Evolutionary conservation across 2,797 vertebrate genomes (phyloP).

Genomic region (Cossypha polioptera): DNA sequence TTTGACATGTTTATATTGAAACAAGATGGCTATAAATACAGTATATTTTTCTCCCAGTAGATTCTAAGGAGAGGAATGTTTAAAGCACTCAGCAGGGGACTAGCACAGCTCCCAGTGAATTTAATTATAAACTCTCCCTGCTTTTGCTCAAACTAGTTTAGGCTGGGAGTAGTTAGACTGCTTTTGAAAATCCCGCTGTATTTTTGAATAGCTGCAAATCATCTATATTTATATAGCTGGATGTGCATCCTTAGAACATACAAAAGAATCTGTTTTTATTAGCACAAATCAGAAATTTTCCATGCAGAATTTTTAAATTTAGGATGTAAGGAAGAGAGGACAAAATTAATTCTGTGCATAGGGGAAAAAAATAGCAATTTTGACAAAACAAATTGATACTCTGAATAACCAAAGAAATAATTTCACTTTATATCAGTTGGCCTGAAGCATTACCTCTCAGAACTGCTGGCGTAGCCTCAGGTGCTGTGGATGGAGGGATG

Average conservation of each 20-base stretch:
- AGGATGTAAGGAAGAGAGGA: background rate
- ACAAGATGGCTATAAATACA: conserved; percentile 62
- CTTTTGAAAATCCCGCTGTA: conserved; percentile 57
- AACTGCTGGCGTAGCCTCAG: background rate
- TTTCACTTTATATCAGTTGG: background rate
- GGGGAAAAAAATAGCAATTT: background rate
- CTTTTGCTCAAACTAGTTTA: conserved; percentile 27
- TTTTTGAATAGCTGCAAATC: conserved; percentile 26
- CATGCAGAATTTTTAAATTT: background rate
- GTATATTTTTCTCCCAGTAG: conserved; percentile 40
- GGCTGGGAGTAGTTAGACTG: conserved; percentile 40
- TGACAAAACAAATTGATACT: background rate
- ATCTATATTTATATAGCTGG: conserved; percentile 22
- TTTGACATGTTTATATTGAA: conserved; percentile 67
- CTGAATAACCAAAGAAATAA: background rate
- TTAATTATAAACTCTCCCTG: conserved; percentile 46
- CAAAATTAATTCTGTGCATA: background rate
- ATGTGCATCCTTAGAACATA: background rate
- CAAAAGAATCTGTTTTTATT: background rate
- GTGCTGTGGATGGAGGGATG: background rate
- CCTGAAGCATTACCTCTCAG: background rate
- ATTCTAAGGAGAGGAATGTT: conserved; percentile 26
- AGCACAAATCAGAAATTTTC: background rate
- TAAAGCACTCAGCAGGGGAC: conserved; percentile 59
- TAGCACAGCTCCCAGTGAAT: conserved; percentile 36